These are phyloP conservation scores for Seira ritae DNA, from an alignment of 2,888 invertebrate genomes.

Conservation along the genomic window DNA sequence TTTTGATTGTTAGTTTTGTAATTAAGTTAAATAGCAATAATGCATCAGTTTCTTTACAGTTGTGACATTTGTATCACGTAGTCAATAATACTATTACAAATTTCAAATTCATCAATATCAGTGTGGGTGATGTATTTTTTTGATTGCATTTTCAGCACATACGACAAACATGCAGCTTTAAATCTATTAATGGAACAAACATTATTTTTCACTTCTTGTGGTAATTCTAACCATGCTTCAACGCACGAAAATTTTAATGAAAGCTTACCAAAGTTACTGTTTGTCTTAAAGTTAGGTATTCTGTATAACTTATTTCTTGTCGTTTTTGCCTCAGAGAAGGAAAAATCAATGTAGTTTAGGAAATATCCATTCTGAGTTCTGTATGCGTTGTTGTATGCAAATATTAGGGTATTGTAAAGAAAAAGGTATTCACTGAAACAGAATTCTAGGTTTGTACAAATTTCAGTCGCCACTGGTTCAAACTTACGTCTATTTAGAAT, in stretches of 20 bases:
- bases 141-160: not conserved
- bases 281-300: not conserved
- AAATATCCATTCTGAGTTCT: not conserved
- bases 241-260: not conserved
- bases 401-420: not conserved
- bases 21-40: no score
- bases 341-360: not conserved
- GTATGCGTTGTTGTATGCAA: not conserved
- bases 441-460: not conserved
- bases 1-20: no score
- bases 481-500: not conserved
- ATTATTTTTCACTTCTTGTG: not conserved
- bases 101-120: no score
- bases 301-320: not conserved
- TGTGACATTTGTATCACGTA: no score
- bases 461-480: not conserved
- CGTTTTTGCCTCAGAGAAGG: not conserved
- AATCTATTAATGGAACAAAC: not conserved
- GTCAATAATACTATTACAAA: no score
- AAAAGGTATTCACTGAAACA: not conserved
- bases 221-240: not conserved
- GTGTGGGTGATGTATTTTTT: not conserved
- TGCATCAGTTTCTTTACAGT: no score
- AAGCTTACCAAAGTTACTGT: not conserved
- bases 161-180: not conserved